These are phyloP conservation scores for Hydropsyche tenuis DNA, from an alignment of 1,140 invertebrate genomes.

Conservation along the genomic window DNA sequence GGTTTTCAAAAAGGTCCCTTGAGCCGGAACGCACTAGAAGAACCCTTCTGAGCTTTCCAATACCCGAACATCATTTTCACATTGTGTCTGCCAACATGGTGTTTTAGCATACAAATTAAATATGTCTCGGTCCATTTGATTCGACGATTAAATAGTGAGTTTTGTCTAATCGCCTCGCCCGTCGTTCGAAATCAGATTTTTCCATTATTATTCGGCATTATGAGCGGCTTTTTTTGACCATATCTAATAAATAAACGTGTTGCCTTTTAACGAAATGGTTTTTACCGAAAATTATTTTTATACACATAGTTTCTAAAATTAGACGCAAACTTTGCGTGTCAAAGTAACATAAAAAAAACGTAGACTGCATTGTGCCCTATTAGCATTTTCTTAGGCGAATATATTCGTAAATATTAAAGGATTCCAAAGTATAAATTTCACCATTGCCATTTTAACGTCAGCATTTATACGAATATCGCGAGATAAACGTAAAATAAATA, in stretches of 20 bases:
- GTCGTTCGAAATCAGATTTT: neutral
- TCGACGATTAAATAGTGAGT: no score
- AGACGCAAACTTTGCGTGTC: neutral
- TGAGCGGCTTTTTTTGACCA: neutral
- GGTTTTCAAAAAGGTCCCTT: neutral
- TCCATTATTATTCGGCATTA: neutral
- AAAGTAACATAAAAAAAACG: neutral
- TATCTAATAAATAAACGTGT: neutral
- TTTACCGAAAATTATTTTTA: neutral
- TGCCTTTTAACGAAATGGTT: no score
- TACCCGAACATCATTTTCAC: neutral
- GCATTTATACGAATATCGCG: no score
- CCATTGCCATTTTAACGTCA: neutral
- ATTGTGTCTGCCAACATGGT: no score
- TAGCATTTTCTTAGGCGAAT: neutral
- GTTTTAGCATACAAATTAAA: no score
- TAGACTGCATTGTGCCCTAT: slow-evolving; percentile 6
- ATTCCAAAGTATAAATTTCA: neutral
- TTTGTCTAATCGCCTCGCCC: no score
- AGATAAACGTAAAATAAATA: no score
- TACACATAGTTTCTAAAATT: neutral
- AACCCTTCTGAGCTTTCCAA: neutral
- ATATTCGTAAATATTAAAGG: slow-evolving; percentile 4
- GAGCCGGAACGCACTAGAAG: neutral
- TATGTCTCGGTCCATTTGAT: no score